These are phyloP conservation scores for Drosophila seguyi DNA, from an alignment of 1,140 invertebrate genomes.

Conservation along the genomic window DNA sequence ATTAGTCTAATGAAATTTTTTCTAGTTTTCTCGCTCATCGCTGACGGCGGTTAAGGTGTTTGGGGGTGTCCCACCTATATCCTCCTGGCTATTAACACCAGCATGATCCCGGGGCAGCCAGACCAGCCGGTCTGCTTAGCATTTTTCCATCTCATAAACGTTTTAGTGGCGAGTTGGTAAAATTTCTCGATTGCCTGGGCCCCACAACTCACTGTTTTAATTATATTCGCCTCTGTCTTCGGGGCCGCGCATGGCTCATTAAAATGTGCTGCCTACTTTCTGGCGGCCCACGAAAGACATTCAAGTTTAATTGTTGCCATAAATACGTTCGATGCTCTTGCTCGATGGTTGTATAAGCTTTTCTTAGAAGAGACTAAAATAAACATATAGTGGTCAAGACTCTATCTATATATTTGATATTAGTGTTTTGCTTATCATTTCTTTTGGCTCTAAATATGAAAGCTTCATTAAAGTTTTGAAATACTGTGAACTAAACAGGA, in stretches of 20 bases:
- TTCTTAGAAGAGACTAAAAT: background rate
- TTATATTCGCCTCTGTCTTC: conserved; percentile 61
- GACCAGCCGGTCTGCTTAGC: background rate
- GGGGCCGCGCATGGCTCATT: conserved; percentile 43
- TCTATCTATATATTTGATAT: too few relatives aligned
- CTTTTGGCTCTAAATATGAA: background rate
- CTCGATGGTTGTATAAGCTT: background rate
- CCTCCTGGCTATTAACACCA: conserved; percentile 26
- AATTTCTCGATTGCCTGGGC: conserved; percentile 4
- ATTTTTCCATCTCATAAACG: conserved; percentile 39
- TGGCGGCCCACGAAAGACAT: conserved; percentile 55
- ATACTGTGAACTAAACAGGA: background rate
- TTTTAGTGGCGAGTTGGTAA: conserved; percentile 10
- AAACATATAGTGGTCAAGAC: background rate
- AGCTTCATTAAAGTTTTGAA: background rate
- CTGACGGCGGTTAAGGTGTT: conserved; percentile 7
- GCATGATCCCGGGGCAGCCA: background rate
- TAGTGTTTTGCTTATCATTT: too few relatives aligned
- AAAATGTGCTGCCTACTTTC: conserved; percentile 70
- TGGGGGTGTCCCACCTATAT: background rate
- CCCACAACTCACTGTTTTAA: conserved; percentile 63
- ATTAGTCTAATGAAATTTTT: conserved; percentile 79
- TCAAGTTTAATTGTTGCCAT: conserved; percentile 71
- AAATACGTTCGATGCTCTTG: conserved; percentile 51
- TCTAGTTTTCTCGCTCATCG: background rate